phyloP scores from a whole-genome alignment of 2,113 vertebrate species.

The Cranoglanis bouderius region DNA sequence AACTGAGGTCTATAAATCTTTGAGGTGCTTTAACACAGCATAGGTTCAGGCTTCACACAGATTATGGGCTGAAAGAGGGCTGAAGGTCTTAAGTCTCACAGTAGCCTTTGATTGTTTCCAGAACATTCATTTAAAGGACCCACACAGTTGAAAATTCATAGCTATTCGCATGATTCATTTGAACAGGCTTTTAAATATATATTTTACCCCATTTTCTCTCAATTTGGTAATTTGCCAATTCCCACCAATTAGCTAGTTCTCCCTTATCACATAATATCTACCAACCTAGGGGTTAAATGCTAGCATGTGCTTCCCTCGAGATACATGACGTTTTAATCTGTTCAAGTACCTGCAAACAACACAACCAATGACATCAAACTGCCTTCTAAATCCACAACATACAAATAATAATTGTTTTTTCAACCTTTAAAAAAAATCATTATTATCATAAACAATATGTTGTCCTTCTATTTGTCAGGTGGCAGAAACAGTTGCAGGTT shows the following conservation, averaged over 20 bases:
- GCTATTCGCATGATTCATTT: neutral
- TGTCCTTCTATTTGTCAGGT: neutral
- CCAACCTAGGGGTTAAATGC: neutral
- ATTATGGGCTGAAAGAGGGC: neutral
- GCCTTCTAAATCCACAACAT: neutral
- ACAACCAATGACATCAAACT: neutral
- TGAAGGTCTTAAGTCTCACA: neutral
- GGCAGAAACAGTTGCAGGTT: neutral
- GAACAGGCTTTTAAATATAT: neutral
- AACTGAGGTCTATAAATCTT: conserved; percentile 49
- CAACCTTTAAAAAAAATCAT: neutral
- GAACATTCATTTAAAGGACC: neutral
- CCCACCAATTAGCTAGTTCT: neutral
- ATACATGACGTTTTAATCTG: neutral
- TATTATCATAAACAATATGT: neutral
- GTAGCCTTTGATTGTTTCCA: neutral
- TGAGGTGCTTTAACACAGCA: neutral
- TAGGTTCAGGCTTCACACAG: neutral
- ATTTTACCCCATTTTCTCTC: neutral
- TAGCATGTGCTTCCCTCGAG: neutral
- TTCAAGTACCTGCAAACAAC: neutral
- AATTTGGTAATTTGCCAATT: neutral
- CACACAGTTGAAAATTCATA: neutral
- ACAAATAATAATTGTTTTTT: neutral
- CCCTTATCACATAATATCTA: neutral